phyloP scores from a whole-genome alignment of 2,113 vertebrate species.

The Mellivora capensis region DNA sequence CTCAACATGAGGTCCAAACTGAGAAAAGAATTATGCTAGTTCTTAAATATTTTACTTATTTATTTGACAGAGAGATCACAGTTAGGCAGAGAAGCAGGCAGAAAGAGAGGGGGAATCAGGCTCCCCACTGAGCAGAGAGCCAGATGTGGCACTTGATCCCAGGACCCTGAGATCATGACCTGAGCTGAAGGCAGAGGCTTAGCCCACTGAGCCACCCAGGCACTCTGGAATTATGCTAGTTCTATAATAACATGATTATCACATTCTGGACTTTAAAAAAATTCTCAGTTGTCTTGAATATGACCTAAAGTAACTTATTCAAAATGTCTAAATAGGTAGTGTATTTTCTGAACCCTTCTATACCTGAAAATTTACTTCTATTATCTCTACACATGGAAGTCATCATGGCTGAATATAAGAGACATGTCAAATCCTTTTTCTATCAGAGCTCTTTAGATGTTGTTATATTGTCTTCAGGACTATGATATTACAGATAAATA shows the following conservation, averaged over 20 bases:
- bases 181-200: no score
- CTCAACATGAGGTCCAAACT: neutral
- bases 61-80: no score
- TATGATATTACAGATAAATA: neutral
- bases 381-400: neutral
- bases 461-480: neutral
- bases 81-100: no score
- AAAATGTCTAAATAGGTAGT: neutral
- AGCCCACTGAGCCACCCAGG: no score
- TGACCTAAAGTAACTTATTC: conserved; percentile 6
- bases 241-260: neutral
- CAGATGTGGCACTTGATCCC: no score
- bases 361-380: neutral
- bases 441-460: neutral
- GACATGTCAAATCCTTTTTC: neutral
- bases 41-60: neutral
- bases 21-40: neutral
- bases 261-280: neutral
- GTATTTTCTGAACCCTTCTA: neutral
- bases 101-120: no score
- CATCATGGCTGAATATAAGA: neutral
- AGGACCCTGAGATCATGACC: no score
- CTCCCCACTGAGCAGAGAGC: no score
- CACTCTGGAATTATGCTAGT: neutral
- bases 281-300: neutral